Conservation (phyloP, 2,797 vertebrate genomes). For the Pogoniulus pusillus region DNA sequence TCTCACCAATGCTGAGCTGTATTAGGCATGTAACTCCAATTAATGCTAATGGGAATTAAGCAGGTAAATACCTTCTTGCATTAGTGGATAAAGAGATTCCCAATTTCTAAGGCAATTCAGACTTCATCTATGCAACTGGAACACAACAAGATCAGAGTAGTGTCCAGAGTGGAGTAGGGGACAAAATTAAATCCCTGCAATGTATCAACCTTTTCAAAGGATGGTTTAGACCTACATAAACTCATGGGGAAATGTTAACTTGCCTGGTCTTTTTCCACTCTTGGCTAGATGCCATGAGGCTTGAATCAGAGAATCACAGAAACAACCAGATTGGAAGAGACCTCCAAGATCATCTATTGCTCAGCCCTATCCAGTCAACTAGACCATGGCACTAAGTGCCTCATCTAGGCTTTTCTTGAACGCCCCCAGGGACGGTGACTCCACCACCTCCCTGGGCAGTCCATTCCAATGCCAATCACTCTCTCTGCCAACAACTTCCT, state of each 20-base stretch:
- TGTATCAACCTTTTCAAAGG: constrained; percentile 5
- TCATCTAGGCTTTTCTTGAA: too few species aligned
- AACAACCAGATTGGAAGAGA: too few species aligned
- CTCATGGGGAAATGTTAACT: neutral
- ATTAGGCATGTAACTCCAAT: constrained; percentile 42
- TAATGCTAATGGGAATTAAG: constrained; percentile 45
- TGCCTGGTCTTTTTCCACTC: neutral
- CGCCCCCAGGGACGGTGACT: too few species aligned
- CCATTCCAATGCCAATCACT: too few species aligned
- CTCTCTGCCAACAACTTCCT: too few species aligned
- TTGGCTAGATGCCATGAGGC: neutral
- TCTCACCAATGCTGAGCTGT: neutral
- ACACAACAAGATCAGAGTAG: neutral
- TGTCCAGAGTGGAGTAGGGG: neutral
- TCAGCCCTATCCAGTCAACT: too few species aligned
- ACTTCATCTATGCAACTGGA: neutral
- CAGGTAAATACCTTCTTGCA: constrained; percentile 37
- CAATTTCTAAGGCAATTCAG: constrained; percentile 40
- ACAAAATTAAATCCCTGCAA: neutral
- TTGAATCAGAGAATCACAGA: too few species aligned
- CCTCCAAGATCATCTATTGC: too few species aligned
- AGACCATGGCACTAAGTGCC: too few species aligned
- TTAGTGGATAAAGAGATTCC: constrained; percentile 1
- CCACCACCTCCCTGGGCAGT: too few species aligned
- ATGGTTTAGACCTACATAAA: neutral